Percentiles rank a stretch among this genome's conserved stretches.
Evolutionary conservation across 2,888 invertebrate species (phyloP).

Genomic region (Cephus spinipes): DNA sequence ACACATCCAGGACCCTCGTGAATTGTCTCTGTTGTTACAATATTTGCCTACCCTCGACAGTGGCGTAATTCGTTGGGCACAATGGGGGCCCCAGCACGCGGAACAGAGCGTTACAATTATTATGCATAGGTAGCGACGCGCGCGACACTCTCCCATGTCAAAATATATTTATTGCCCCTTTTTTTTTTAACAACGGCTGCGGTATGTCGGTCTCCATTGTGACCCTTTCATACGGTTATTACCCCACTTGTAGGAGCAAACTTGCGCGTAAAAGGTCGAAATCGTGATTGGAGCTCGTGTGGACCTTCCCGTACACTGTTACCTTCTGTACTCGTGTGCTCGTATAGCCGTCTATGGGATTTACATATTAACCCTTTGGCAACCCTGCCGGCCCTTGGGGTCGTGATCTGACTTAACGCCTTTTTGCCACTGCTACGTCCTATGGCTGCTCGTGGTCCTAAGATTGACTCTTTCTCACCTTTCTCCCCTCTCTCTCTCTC

Average conservation of each 20-base stretch:
- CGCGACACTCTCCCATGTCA: slow-evolving; percentile 62
- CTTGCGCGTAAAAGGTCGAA: slow-evolving; percentile 25
- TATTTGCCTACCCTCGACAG: slow-evolving; percentile 58
- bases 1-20: slow-evolving; percentile 38
- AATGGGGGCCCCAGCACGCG: slow-evolving; percentile 36
- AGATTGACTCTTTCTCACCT: not conserved
- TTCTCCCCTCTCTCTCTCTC: slow-evolving; percentile 20
- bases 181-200: slow-evolving; percentile 44
- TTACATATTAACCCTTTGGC: slow-evolving; percentile 60
- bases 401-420: slow-evolving; percentile 62
- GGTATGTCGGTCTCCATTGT: slow-evolving; percentile 60
- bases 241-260: slow-evolving; percentile 57
- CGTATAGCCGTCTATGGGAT: slow-evolving; percentile 31
- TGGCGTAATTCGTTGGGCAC: slow-evolving; percentile 53
- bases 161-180: slow-evolving; percentile 65
- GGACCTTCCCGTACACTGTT: slow-evolving; percentile 15
- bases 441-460: not conserved
- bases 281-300: slow-evolving; percentile 20
- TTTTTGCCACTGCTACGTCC: slow-evolving; percentile 42
- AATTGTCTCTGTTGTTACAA: slow-evolving; percentile 56
- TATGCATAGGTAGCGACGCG: slow-evolving; percentile 49
- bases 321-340: not conserved
- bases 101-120: slow-evolving; percentile 55
- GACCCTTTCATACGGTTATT: slow-evolving; percentile 63
- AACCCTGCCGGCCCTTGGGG: slow-evolving; percentile 35